Evolutionary conservation across 37 sponge, comb jelly and placozoan species (phyloP), one percentile per base, ranked within the genome.

Genomic region (Diacarnus erythraeanus): DNA sequence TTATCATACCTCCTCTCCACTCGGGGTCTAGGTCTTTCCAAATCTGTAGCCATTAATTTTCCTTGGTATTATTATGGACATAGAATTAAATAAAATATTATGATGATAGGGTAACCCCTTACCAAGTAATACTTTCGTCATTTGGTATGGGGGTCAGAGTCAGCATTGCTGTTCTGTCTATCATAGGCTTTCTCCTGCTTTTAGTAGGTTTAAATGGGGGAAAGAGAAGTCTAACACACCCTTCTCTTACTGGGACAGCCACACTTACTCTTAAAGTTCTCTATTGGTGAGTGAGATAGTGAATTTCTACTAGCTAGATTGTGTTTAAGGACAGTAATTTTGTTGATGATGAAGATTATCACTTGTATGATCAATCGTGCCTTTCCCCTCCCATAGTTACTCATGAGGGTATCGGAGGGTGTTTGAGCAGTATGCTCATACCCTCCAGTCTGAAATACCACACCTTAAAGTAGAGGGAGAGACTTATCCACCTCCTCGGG

Each of bases 391-490:
- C n/a, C n/a, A 23, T 60, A 93, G 93, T 57, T 81, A 88, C 74
- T 80, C 82, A 81, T 93, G 93, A 93, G 93, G 97, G 74, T 96
- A 96, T 72, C 80, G 86, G 66, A 90, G 87, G 82, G 88, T 93
- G 79, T 96, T 93, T 87, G 78, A 89, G 91, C 86, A 93, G 81
- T 90, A 88, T 54, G 78, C 81, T 73, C 84, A 82, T n/a, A 59
- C 44, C 26, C 86, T 96, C 17, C 75, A 70, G 38, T 60, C 80
- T n/a, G 85, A 90, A 36, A 57, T 93, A 61, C 91, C 97, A 60
- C 85, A 89, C 40, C 71, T 96, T 41, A 17, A 64, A 20, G n/a
- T 93, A 8, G 86, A 84, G 39, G 97, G 97, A 5, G 81, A 60
- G 40, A 90, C 81, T 79, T 96, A 88, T 72, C 97, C 97, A 29